These are phyloP conservation scores for Agriopis aurantiaria DNA, from an alignment of 2,888 invertebrate genomes.

Conservation along the genomic window DNA sequence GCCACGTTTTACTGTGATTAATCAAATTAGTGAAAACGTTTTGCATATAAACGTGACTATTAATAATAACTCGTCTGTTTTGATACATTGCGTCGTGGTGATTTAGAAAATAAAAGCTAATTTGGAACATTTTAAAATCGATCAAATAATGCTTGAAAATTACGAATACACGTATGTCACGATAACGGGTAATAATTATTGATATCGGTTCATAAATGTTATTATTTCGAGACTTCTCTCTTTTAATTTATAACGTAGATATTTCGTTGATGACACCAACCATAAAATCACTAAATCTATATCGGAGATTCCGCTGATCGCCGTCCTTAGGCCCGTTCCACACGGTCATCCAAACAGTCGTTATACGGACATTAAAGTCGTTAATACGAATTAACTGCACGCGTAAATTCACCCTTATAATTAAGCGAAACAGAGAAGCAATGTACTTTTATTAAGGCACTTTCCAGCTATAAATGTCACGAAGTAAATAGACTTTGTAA, in stretches of 20 bases:
- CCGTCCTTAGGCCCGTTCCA: conserved; percentile 41
- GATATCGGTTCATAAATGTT: neutral
- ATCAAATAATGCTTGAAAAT: neutral
- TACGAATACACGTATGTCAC: neutral
- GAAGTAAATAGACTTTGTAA: conserved; percentile 58
- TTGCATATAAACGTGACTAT: conserved; percentile 27
- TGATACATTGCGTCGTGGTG: conserved; percentile 1
- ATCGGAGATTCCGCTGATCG: conserved; percentile 29
- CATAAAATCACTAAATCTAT: conserved; percentile 24
- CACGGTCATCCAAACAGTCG: conserved; percentile 53
- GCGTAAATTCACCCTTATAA: conserved; percentile 56
- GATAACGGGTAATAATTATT: neutral
- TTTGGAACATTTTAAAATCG: neutral
- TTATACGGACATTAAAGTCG: conserved; percentile 55
- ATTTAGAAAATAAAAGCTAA: neutral
- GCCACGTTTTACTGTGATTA: conserved; percentile 54
- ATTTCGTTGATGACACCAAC: neutral
- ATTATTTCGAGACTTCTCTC: too few relatives aligned
- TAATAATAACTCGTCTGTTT: conserved; percentile 24
- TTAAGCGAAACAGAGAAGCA: conserved; percentile 57
- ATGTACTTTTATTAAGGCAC: conserved; percentile 66
- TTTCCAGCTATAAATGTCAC: conserved; percentile 58
- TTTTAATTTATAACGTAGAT: too few relatives aligned
- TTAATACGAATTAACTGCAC: conserved; percentile 58
- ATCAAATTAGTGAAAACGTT: conserved; percentile 50